Evolutionary conservation across 1,140 invertebrate genomes (phyloP).

Genomic region (Tachypleus tridentatus): DNA sequence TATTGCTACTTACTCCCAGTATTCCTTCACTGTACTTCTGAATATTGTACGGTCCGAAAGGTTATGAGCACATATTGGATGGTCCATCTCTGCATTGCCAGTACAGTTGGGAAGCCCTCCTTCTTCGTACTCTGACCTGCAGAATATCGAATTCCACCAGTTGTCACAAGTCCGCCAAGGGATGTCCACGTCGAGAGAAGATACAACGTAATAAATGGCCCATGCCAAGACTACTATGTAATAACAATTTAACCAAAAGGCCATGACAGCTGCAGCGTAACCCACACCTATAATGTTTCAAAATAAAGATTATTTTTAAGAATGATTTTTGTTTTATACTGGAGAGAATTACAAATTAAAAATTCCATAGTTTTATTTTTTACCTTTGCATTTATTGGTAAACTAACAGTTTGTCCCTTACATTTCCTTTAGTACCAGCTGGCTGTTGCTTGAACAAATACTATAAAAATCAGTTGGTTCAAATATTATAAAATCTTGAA

Average conservation of each 20-base stretch:
- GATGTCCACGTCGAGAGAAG: conserved; percentile 70
- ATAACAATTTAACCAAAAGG: conserved; percentile 98
- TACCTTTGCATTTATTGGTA: too few species aligned
- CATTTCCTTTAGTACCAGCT: too few species aligned
- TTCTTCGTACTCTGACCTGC: conserved; percentile 34
- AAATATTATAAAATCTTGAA: too few species aligned
- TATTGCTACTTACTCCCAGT: conserved; percentile 69
- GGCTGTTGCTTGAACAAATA: too few species aligned
- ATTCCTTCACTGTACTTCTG: conserved; percentile 71
- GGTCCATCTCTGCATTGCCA: too few species aligned
- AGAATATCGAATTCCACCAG: conserved; percentile 69
- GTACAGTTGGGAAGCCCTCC: conserved; percentile 29
- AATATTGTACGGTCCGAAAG: conserved; percentile 15
- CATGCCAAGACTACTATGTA: conserved; percentile 98
- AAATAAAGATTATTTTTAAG: too few species aligned
- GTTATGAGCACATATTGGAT: conserved; percentile 27
- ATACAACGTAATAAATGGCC: conserved; percentile 94
- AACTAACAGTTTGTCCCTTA: too few species aligned
- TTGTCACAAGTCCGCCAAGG: conserved; percentile 94
- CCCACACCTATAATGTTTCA: conserved; percentile 89
- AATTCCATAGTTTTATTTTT: too few species aligned
- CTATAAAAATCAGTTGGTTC: too few species aligned
- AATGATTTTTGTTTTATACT: too few species aligned
- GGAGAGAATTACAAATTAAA: too few species aligned
- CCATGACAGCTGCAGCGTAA: conserved; percentile 96